phyloP scores from a whole-genome alignment of 2,797 vertebrate species.

The Phylloscopus collybita region DNA sequence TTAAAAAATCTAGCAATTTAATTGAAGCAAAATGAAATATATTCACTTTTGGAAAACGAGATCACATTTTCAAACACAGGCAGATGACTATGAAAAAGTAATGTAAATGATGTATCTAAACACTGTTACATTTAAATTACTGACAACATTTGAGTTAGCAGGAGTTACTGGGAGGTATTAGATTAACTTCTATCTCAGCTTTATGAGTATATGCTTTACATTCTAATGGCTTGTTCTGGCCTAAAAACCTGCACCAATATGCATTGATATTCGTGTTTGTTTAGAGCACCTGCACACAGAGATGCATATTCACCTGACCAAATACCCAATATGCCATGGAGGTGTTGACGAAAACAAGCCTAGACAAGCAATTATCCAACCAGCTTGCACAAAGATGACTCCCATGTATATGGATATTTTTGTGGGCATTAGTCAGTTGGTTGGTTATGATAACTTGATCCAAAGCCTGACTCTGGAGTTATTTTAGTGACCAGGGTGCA shows the following conservation, averaged over 20 bases:
- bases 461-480: conserved; percentile 52
- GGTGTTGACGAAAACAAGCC: background rate
- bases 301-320: background rate
- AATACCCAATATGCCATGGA: background rate
- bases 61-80: background rate
- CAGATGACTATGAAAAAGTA: background rate
- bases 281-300: background rate
- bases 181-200: background rate
- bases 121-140: background rate
- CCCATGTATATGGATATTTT: conserved; percentile 9
- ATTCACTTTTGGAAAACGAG: background rate
- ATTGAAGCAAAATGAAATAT: background rate
- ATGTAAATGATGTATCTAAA: background rate
- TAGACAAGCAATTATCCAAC: background rate
- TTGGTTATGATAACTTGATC: conserved; percentile 52
- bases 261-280: background rate
- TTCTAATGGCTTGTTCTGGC: background rate
- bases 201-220: background rate
- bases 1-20: background rate
- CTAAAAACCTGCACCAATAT: background rate
- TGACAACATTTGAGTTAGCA: background rate
- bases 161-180: background rate
- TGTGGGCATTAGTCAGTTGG: conserved; percentile 46
- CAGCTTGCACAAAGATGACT: background rate
- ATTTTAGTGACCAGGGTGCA: conserved; percentile 50